phyloP scores from a whole-genome alignment of 2,797 vertebrate species.

The Staurois parvus region DNA sequence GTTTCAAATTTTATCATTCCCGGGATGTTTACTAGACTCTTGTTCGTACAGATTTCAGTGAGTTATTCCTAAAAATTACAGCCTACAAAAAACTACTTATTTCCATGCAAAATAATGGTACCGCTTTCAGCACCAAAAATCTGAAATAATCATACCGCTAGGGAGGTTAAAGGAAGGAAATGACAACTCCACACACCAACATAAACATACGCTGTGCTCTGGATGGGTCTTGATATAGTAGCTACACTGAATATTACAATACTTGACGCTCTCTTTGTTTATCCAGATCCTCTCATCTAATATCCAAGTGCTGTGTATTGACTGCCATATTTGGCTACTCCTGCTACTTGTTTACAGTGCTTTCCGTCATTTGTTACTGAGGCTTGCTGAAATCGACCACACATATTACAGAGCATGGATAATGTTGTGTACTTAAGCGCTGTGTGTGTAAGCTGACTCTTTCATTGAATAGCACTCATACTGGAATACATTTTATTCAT shows the following conservation, averaged over 20 bases:
- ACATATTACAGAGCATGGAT: not conserved
- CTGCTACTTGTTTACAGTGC: not conserved
- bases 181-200: too few relatives aligned
- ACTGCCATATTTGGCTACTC: not conserved
- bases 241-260: not conserved
- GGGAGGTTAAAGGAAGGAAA: too few relatives aligned
- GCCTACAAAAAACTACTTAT: too few relatives aligned
- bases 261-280: not conserved
- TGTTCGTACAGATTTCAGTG: too few relatives aligned
- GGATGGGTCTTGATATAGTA: not conserved
- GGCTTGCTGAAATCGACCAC: not conserved
- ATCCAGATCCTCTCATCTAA: not conserved
- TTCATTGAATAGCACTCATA: not conserved
- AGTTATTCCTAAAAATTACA: too few relatives aligned
- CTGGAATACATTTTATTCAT: not conserved
- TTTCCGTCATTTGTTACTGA: not conserved
- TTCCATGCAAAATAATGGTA: too few relatives aligned
- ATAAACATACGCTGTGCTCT: not conserved
- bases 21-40: too few relatives aligned
- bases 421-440: not conserved
- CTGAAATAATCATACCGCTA: too few relatives aligned
- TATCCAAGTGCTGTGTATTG: not conserved
- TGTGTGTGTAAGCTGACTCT: too few relatives aligned
- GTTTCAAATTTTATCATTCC: too few relatives aligned
- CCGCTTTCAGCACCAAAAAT: too few relatives aligned